phyloP scores from a whole-genome alignment of 1,140 invertebrate species.

The Bradysia coprophila region DNA sequence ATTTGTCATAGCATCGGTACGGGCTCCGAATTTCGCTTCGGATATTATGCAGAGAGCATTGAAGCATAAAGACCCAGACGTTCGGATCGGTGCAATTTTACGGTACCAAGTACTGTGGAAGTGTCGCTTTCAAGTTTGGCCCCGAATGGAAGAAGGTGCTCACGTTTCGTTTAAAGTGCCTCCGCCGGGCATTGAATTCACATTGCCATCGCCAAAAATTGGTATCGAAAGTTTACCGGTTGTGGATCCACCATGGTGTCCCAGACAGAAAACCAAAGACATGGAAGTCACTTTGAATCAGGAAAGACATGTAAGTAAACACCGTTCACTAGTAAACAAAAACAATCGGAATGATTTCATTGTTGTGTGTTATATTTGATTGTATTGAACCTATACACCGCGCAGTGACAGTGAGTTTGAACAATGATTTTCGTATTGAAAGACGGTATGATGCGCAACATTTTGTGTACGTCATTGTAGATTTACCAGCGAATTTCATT shows the following conservation, averaged over 20 bases:
- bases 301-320: conserved; percentile 76
- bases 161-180: conserved; percentile 91
- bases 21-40: conserved; percentile 68
- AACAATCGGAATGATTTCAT: background rate
- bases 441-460: no score
- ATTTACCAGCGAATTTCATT: no score
- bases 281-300: conserved; percentile 99
- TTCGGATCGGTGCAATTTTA: conserved; percentile 41
- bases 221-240: conserved; percentile 86
- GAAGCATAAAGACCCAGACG: conserved; percentile 57
- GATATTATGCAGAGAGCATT: conserved; percentile 77
- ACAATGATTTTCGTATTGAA: no score
- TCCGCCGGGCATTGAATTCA: conserved; percentile 97
- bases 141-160: conserved; percentile 94
- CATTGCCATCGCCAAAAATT: conserved; percentile 94
- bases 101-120: conserved; percentile 90
- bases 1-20: conserved; percentile 82
- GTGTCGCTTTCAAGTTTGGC: conserved; percentile 95
- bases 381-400: no score
- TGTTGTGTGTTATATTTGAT: background rate
- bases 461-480: no score
- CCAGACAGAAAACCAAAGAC: conserved; percentile 92
- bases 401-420: no score
- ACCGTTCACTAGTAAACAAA: no score
- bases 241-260: conserved; percentile 97